Conservation (phyloP, 1,140 invertebrate genomes). For the Orchesella cincta region DNA sequence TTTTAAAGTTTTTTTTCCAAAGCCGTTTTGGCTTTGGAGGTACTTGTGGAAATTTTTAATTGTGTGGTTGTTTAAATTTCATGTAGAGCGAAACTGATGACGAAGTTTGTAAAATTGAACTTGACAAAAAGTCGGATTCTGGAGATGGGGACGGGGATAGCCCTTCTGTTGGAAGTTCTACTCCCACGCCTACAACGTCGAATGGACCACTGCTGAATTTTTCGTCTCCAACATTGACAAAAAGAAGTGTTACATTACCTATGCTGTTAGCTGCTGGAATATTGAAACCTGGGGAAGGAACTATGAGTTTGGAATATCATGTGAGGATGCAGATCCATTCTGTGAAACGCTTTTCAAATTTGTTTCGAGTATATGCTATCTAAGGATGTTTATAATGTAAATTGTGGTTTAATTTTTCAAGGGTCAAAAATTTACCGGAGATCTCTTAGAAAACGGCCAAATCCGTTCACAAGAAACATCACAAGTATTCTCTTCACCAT, state of each 20-base stretch:
- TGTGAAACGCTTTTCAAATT: neutral
- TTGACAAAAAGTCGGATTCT: neutral
- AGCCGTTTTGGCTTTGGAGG: too few species aligned
- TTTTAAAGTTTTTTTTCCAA: neutral
- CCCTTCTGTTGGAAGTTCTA: neutral
- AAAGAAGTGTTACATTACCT: constrained; percentile 77
- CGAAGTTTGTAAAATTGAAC: neutral
- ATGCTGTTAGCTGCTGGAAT: constrained; percentile 79
- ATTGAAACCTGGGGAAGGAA: constrained; percentile 74
- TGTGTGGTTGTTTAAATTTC: constrained; percentile 10
- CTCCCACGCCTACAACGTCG: constrained; percentile 1
- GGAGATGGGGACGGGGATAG: constrained; percentile 5
- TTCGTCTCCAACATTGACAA: constrained; percentile 56
- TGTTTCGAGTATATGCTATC: neutral
- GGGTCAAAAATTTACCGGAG: constrained; percentile 86
- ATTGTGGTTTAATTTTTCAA: constrained; percentile 52
- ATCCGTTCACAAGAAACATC: constrained; percentile 85
- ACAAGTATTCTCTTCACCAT: constrained; percentile 84
- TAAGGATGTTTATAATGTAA: too few species aligned
- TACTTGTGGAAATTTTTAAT: too few species aligned
- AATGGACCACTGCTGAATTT: constrained; percentile 38
- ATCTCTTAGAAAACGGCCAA: constrained; percentile 80
- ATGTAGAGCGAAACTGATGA: constrained; percentile 19
- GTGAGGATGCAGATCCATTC: constrained; percentile 58
- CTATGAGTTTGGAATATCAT: constrained; percentile 85